Evolutionary conservation across 2,888 invertebrate genomes (phyloP).

Genomic region (Oscheius myriophilus): DNA sequence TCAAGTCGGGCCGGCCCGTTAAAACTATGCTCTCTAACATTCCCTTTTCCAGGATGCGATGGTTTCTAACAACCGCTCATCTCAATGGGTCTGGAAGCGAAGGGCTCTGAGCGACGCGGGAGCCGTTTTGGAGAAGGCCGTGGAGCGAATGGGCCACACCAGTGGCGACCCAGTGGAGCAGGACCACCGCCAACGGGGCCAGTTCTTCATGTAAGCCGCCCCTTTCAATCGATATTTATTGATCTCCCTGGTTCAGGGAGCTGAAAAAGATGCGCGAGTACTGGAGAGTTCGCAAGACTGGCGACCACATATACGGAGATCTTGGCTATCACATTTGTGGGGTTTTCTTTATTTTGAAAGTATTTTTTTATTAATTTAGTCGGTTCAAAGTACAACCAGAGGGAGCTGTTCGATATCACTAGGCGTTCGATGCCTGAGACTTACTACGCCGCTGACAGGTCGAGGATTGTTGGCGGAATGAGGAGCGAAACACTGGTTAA

Average conservation of each 20-base stretch:
- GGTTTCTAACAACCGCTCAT: constrained; percentile 38
- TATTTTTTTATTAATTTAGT: constrained; percentile 31
- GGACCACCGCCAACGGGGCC: constrained; percentile 1
- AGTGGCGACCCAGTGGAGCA: constrained; percentile 12
- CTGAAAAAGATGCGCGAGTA: constrained; percentile 62
- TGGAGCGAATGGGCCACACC: constrained; percentile 18
- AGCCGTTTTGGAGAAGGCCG: constrained; percentile 40
- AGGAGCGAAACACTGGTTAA: constrained; percentile 2
- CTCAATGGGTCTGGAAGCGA: constrained; percentile 61
- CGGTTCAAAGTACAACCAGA: constrained; percentile 50
- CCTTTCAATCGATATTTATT: not conserved
- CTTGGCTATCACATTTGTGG: constrained; percentile 65
- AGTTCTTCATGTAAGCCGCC: constrained; percentile 13
- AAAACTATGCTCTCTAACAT: too few relatives aligned
- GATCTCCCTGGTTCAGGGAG: constrained; percentile 42
- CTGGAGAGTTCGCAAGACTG: constrained; percentile 62
- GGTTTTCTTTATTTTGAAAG: constrained; percentile 1
- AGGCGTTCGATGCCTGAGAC: constrained; percentile 27
- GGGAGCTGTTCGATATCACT: constrained; percentile 55
- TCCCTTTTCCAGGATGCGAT: too few relatives aligned
- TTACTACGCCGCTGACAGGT: constrained; percentile 12
- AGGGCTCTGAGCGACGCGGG: constrained; percentile 59
- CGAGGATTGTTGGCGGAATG: not conserved
- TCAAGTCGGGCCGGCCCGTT: too few relatives aligned
- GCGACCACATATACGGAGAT: constrained; percentile 64